Conservation (phyloP, 2,113 vertebrate genomes). For the Tragelaphus scriptus region DNA sequence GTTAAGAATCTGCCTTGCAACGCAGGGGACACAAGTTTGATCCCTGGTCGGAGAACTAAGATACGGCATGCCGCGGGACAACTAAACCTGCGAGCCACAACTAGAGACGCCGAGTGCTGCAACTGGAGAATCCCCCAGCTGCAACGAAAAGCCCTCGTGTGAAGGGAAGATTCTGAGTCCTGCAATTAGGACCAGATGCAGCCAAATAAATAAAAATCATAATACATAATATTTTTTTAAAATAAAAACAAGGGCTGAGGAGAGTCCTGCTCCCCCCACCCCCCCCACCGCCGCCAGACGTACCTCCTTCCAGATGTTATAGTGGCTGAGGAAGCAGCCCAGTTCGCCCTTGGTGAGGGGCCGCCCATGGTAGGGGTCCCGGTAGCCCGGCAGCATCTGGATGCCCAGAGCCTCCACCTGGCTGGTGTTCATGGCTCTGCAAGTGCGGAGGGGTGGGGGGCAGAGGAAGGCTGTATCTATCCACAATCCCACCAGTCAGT, state of each 20-base stretch:
- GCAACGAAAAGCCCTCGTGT: background rate
- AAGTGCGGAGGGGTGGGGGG: background rate
- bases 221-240: background rate
- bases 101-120: rapidly evolving
- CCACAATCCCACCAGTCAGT: background rate
- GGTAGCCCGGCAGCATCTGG: conserved; percentile 93
- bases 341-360: conserved; percentile 92
- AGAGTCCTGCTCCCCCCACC: no score
- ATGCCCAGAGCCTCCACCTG: conserved; percentile 87
- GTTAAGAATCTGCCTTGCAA: background rate
- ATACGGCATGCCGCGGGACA: background rate
- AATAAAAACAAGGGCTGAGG: background rate
- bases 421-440: conserved; percentile 90
- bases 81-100: background rate
- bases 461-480: background rate
- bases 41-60: background rate
- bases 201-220: background rate
- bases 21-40: background rate
- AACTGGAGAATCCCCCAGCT: background rate
- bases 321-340: conserved; percentile 95
- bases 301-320: conserved; percentile 93
- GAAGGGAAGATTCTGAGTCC: background rate
- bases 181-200: background rate
- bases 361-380: conserved; percentile 91
- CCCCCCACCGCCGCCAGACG: background rate